These are phyloP conservation scores for Scaptomyza caliginosa DNA, from an alignment of 2,888 invertebrate genomes.

Conservation along the genomic window DNA sequence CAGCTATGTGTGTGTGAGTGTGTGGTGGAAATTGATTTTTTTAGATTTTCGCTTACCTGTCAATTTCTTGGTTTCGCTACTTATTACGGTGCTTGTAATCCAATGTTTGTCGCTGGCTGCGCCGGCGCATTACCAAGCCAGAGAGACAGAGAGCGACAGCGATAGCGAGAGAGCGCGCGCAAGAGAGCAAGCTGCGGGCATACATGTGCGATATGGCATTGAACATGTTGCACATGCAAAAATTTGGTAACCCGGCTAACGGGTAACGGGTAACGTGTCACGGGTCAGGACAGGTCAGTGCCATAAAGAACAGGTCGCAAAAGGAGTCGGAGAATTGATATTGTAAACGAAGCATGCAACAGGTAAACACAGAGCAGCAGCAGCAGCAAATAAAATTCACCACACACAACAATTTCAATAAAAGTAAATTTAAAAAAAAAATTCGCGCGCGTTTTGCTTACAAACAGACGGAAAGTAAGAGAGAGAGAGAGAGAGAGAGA, in stretches of 20 bases:
- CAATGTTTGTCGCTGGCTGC: slow-evolving; percentile 25
- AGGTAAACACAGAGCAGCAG: slow-evolving; percentile 4
- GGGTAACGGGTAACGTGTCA: slow-evolving; percentile 37
- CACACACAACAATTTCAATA: slow-evolving; percentile 25
- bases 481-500: neutral
- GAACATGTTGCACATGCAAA: slow-evolving; percentile 16
- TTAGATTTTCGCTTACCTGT: slow-evolving; percentile 47
- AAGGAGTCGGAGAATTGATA: neutral
- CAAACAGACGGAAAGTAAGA: neutral
- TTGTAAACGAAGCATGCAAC: neutral
- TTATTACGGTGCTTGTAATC: slow-evolving; percentile 23
- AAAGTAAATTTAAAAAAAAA: slow-evolving; percentile 14
- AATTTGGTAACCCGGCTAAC: slow-evolving; percentile 32
- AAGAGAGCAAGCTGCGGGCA: slow-evolving; percentile 12
- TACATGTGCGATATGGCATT: neutral
- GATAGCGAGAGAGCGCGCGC: neutral
- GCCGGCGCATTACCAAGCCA: slow-evolving; percentile 6
- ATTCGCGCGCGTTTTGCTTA: slow-evolving; percentile 31
- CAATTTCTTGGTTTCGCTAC: neutral
- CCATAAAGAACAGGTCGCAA: slow-evolving; percentile 3
- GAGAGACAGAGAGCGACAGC: neutral
- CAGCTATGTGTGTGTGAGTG: too few relatives aligned
- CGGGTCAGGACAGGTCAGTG: slow-evolving; percentile 50
- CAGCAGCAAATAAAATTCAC: slow-evolving; percentile 12
- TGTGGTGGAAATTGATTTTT: too few relatives aligned